Evolutionary conservation across 2,888 invertebrate genomes (phyloP).

Genomic region (Cheilosia grossa): DNA sequence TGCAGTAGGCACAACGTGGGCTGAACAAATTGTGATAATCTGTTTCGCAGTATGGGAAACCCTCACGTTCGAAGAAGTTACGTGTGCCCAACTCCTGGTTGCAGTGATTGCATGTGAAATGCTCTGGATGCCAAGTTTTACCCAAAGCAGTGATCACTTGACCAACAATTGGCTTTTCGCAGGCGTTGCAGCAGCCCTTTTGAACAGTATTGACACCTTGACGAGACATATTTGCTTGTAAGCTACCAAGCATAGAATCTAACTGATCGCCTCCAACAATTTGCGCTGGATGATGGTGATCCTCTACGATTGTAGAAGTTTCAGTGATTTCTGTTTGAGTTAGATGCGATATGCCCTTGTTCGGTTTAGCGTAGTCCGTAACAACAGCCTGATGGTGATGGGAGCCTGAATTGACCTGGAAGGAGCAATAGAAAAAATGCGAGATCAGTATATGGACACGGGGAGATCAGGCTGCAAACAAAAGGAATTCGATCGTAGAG

Average conservation of each 20-base stretch:
- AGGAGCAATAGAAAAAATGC: conserved; percentile 52
- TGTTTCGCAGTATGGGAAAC: conserved; percentile 98
- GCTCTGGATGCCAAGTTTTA: conserved; percentile 99
- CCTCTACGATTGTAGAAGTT: conserved; percentile 81
- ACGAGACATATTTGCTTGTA: conserved; percentile 98
- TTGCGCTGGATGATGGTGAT: conserved; percentile 71
- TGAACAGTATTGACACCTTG: conserved; percentile 99
- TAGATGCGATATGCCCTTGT: conserved; percentile 84
- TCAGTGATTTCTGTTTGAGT: conserved; percentile 82
- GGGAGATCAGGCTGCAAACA: neutral
- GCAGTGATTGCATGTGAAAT: conserved; percentile 99
- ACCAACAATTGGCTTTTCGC: conserved; percentile 99
- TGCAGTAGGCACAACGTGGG: conserved; percentile 99
- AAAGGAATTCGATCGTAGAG: neutral
- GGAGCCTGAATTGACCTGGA: conserved; percentile 86
- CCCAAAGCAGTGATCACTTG: conserved; percentile 97
- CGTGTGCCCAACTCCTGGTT: conserved; percentile 97
- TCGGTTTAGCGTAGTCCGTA: conserved; percentile 89
- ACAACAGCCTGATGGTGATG: conserved; percentile 87
- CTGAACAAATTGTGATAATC: conserved; percentile 99
- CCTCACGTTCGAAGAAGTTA: conserved; percentile 99
- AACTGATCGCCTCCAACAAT: conserved; percentile 82
- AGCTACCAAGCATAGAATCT: conserved; percentile 85
- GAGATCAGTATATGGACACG: neutral
- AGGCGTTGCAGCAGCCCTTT: conserved; percentile 99